Conservation (phyloP, 2,888 invertebrate genomes). For the Helicoverpa assulta region DNA sequence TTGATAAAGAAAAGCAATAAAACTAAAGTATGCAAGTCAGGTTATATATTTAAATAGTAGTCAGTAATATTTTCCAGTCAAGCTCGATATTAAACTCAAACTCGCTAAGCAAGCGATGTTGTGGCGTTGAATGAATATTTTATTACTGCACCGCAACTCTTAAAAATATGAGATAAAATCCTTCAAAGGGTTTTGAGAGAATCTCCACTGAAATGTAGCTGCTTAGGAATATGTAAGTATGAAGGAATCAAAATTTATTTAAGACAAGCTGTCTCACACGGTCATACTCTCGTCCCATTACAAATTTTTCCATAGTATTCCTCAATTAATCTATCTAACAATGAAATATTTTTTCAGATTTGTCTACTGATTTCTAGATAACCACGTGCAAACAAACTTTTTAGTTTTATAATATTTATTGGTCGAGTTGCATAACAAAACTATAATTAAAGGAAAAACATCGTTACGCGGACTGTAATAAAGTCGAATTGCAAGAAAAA, state of each 20-base stretch:
- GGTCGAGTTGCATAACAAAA: no score
- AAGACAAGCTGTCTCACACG: neutral
- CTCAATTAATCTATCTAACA: no score
- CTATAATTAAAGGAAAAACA: no score
- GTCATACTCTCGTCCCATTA: no score
- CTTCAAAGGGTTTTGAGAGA: constrained; percentile 12
- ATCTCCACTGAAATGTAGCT: constrained; percentile 11
- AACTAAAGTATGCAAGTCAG: neutral
- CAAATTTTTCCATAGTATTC: no score
- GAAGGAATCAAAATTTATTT: neutral
- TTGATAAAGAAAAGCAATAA: neutral
- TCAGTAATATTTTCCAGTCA: constrained; percentile 10
- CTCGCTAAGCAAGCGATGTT: constrained; percentile 16
- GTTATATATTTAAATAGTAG: constrained; percentile 19
- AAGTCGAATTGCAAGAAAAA: neutral
- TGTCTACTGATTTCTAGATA: no score
- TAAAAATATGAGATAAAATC: constrained; percentile 42
- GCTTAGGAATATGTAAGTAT: constrained; percentile 9
- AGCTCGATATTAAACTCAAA: constrained; percentile 22
- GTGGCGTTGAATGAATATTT: constrained; percentile 35
- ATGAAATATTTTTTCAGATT: no score
- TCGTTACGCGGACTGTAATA: neutral
- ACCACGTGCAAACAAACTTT: no score
- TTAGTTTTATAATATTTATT: no score
- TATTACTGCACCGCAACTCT: constrained; percentile 9